phyloP scores from a whole-genome alignment of 2,113 vertebrate species.

The Murina feae region DNA sequence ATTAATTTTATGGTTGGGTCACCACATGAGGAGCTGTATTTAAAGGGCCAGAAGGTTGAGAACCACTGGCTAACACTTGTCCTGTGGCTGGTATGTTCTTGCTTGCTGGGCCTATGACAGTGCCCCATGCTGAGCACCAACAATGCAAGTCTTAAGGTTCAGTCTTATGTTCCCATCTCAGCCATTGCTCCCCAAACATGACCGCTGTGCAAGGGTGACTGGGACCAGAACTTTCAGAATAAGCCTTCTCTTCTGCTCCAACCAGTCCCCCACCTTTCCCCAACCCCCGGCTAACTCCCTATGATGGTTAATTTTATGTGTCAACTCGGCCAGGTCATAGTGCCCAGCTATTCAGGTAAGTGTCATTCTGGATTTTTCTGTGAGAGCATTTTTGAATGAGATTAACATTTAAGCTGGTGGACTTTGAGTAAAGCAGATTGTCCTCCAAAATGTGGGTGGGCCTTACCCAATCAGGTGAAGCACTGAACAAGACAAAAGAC shows the following conservation, averaged over 20 bases:
- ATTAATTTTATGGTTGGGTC: no score
- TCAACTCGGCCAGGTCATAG: neutral
- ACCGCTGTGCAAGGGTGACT: neutral
- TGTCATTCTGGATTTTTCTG: neutral
- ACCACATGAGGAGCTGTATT: no score
- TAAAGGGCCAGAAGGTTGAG: no score
- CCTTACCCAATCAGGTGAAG: neutral
- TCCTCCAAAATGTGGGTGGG: neutral
- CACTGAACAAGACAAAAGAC: neutral
- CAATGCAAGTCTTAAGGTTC: neutral
- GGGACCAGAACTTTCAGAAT: neutral
- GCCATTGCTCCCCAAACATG: neutral
- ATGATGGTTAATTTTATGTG: neutral
- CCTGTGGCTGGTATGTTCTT: rapidly evolving
- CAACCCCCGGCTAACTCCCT: neutral
- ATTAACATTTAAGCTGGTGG: neutral
- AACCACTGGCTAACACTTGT: neutral
- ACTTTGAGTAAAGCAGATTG: neutral
- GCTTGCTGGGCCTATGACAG: rapidly evolving
- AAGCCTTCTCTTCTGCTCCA: neutral
- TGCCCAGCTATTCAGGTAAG: neutral
- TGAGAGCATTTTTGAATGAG: neutral
- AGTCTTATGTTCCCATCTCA: neutral
- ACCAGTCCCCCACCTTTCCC: no score
- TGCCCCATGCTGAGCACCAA: neutral